Evolutionary conservation across 1,140 invertebrate species (phyloP), one percentile per base, ranked within the genome.

Genomic region (Manduca sexta): DNA sequence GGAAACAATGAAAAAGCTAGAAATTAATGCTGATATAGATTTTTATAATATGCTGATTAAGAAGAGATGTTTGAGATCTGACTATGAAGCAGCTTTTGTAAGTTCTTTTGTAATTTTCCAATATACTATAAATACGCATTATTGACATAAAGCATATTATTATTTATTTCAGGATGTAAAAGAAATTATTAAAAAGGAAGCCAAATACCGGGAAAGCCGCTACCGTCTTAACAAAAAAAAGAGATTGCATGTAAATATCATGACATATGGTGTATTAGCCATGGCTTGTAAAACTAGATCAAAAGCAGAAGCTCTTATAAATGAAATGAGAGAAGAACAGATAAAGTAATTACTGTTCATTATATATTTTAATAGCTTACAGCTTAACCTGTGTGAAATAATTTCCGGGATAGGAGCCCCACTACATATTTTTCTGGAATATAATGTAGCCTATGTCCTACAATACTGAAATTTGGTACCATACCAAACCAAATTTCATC

Each of bases 31-130:
- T 0, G 95, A 97, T 82, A 89, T 93, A 30, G 90, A 91, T 69
- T 96, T 97, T 71, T 96, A 90, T 60, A 98, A 97, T 80, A 89
- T 93, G 71, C 80, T 97, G 11, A 96, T 98, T 40, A 95, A 93
- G 65, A 94, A 91, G 69, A 87, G 93, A 45, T 91, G 89, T 65
- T 79, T 90, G 49, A 82, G 93, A 58, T 78, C 77, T 42, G 90
- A 94, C 65, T 92, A 91, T 73, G 77, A 88, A 44, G 84, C 74
- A 65, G 94, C 92, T 16, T 89, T 89, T 81, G 93, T 93, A 88
- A 86, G 84, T 86, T 47, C 47, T 37, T 14, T 39, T 10, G 7
- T 39, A 8, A 8, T 8, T 26, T 26, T 26, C 0, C 21, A 6
- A 30, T 30, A 30, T 6, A 30, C 29, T 30, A 40, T 10, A 40